These are phyloP conservation scores for Sesia bembeciformis DNA, from an alignment of 2,888 invertebrate genomes.

Conservation along the genomic window DNA sequence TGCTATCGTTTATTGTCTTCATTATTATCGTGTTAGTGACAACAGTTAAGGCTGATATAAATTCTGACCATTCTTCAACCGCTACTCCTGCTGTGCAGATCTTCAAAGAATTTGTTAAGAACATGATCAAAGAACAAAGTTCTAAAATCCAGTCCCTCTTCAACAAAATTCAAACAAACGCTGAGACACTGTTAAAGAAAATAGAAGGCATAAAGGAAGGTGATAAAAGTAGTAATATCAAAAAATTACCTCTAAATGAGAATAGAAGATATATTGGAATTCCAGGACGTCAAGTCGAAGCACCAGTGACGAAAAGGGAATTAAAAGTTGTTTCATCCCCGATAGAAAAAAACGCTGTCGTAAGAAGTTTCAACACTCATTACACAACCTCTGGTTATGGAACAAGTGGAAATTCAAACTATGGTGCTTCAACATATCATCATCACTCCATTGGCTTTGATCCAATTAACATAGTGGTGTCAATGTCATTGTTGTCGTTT, in stretches of 20 bases:
- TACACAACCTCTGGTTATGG: slow-evolving; percentile 25
- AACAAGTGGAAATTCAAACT: slow-evolving; percentile 24
- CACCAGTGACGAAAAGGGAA: slow-evolving; percentile 28
- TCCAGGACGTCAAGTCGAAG: slow-evolving; percentile 41
- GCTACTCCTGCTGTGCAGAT: slow-evolving; percentile 28
- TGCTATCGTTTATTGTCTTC: slow-evolving; percentile 38
- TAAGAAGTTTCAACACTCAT: slow-evolving; percentile 44
- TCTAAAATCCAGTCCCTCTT: slow-evolving; percentile 47
- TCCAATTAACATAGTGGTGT: slow-evolving; percentile 65
- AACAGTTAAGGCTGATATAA: slow-evolving; percentile 33
- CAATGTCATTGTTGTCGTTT: slow-evolving; percentile 61
- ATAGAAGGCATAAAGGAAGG: slow-evolving; percentile 40
- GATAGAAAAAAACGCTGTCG: slow-evolving; percentile 13
- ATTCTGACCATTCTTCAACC: slow-evolving; percentile 19
- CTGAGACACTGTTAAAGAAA: slow-evolving; percentile 46
- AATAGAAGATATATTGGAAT: slow-evolving; percentile 1
- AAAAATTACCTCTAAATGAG: background rate
- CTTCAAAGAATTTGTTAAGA: slow-evolving; percentile 46
- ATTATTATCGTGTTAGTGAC: slow-evolving; percentile 35
- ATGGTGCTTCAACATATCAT: slow-evolving; percentile 46
- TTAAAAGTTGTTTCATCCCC: slow-evolving; percentile 11
- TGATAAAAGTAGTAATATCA: slow-evolving; percentile 2
- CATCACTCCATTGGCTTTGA: slow-evolving; percentile 70
- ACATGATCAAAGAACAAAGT: slow-evolving; percentile 56
- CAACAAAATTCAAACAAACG: slow-evolving; percentile 53